Conservation (phyloP, 1,140 invertebrate genomes). For the Leptoteleia sp. region DNA sequence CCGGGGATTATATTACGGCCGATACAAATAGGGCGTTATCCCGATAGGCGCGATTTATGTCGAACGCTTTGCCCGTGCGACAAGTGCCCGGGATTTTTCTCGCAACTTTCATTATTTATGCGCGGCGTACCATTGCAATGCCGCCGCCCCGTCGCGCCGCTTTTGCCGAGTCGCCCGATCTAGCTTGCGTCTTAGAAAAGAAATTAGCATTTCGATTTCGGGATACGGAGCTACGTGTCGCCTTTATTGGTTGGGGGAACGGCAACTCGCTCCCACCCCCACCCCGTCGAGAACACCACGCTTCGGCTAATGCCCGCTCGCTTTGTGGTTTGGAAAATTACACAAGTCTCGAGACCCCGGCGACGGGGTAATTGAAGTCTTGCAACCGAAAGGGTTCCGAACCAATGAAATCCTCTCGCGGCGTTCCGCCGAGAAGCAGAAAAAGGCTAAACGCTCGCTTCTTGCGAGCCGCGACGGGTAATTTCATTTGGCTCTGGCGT, state of each 20-base stretch:
- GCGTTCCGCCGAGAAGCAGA: slow-evolving; percentile 10
- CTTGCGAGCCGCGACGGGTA: slow-evolving; percentile 26
- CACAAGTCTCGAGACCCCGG: slow-evolving; percentile 49
- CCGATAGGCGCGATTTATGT: slow-evolving; percentile 50
- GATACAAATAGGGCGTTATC: slow-evolving; percentile 59
- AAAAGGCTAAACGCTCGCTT: slow-evolving; percentile 46
- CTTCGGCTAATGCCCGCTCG: slow-evolving; percentile 2
- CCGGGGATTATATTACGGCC: slow-evolving; percentile 45
- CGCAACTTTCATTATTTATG: slow-evolving; percentile 46
- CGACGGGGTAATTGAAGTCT: slow-evolving; percentile 64
- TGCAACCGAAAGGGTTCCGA: slow-evolving; percentile 61
- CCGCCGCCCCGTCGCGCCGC: slow-evolving; percentile 27
- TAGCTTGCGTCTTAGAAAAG: slow-evolving; percentile 55
- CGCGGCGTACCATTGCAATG: neutral
- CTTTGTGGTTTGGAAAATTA: slow-evolving; percentile 65
- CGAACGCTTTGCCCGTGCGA: slow-evolving; percentile 22
- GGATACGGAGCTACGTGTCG: slow-evolving; percentile 34
- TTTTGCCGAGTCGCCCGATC: slow-evolving; percentile 52
- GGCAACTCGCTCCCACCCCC: too few relatives aligned
- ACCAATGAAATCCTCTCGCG: slow-evolving; percentile 50
- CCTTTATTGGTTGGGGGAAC: slow-evolving; percentile 25
- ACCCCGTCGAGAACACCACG: too few relatives aligned
- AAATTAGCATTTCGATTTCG: slow-evolving; percentile 67
- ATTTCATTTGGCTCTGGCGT: slow-evolving; percentile 54
- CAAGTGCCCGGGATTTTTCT: slow-evolving; percentile 28